These are phyloP conservation scores for Propithecus coquereli DNA, from an alignment of 2,113 vertebrate species.

Conservation along the genomic window DNA sequence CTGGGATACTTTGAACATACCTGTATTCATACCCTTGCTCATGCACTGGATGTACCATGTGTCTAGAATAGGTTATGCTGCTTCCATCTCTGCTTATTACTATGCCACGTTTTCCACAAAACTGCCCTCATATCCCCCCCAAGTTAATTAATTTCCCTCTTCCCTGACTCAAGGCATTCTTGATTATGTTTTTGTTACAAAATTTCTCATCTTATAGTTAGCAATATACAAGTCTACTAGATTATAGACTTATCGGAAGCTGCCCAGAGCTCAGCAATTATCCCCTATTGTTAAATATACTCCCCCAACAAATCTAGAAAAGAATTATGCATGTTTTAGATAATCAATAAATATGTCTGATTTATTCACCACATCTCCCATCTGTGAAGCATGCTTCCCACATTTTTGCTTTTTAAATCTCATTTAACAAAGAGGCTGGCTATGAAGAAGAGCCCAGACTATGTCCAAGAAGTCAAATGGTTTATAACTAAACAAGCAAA, in stretches of 20 bases:
- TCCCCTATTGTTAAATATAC: background rate
- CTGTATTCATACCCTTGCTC: background rate
- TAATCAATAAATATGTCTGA: background rate
- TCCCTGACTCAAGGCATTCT: background rate
- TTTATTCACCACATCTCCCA: background rate
- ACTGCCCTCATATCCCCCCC: background rate
- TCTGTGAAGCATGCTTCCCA: background rate
- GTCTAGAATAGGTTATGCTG: background rate
- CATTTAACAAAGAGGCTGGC: background rate
- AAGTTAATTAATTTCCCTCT: constrained; percentile 5
- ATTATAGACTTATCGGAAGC: background rate
- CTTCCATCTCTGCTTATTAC: background rate
- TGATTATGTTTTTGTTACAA: background rate
- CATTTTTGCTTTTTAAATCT: background rate
- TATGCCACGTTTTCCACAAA: background rate
- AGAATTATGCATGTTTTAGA: background rate
- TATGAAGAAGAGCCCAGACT: background rate
- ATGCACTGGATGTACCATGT: background rate
- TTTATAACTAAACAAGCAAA: background rate
- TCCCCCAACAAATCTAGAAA: background rate
- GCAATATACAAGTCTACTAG: background rate
- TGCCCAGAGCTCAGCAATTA: background rate
- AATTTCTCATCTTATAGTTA: background rate
- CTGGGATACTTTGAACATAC: background rate
- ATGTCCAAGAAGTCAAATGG: background rate